Conservation (phyloP, 2,888 invertebrate species). For the Trachelus iudaicus region DNA sequence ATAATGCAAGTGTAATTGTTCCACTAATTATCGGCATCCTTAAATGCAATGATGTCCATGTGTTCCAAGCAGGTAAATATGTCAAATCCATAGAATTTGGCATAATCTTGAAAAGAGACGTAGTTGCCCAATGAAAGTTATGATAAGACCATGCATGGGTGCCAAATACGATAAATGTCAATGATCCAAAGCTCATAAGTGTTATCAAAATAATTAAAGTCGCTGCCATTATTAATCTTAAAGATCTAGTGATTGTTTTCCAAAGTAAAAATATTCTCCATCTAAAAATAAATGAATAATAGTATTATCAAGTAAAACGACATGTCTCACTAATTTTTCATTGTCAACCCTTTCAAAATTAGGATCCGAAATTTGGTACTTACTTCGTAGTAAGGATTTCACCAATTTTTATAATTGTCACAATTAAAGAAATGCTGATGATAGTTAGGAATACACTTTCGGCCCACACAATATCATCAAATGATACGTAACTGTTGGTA, state of each 20-base stretch:
- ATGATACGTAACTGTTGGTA: neutral
- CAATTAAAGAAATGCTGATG: too few relatives aligned
- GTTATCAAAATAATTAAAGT: neutral
- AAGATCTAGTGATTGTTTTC: neutral
- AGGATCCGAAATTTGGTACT: too few relatives aligned
- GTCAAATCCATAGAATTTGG: neutral
- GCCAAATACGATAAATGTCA: neutral
- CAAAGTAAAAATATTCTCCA: neutral
- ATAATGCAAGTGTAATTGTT: neutral
- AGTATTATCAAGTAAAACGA: neutral
- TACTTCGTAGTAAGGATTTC: neutral
- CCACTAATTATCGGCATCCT: neutral
- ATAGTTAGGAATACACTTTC: neutral
- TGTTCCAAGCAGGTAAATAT: neutral
- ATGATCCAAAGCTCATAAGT: neutral
- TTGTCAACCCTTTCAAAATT: too few relatives aligned
- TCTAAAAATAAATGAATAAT: too few relatives aligned
- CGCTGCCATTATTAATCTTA: neutral
- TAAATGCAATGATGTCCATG: neutral
- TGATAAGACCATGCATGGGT: neutral
- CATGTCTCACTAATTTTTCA: neutral
- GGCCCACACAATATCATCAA: neutral
- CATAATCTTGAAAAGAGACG: neutral
- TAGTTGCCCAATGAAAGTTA: neutral
- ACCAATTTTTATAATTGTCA: too few relatives aligned